Evolutionary conservation across 2,888 invertebrate species (phyloP), one percentile per base, ranked within the genome.

Genomic region (Pachymerium ferrugineum): DNA sequence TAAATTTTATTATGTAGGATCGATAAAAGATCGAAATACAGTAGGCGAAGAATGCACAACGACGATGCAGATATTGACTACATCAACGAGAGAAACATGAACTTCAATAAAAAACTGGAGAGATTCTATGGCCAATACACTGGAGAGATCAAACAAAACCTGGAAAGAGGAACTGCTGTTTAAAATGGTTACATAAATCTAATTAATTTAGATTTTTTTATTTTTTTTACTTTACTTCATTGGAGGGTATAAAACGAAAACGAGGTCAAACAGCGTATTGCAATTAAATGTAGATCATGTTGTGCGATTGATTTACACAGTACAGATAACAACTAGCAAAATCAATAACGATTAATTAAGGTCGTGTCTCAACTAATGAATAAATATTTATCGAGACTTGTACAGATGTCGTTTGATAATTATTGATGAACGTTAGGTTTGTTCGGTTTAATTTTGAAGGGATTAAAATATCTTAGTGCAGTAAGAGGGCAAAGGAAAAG

Each of bases 61-160:
- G 97, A 97, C 79, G 98, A 99, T 84, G 97, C 97, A 0, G 97
- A 98, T 81, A 97, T 99, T 83, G 98, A 99, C 84, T 99, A 96
- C 83, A 99, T 99, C 81, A 99, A 99, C 82, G 98, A 98, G 82
- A 89, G 97, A 79, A 99, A 99, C 84, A 94, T 94, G 79, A 95
- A 94, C 81, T 99, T 99, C 86, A 99, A 99, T 85, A 93, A 96
- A 85, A 99, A 99, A 83, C 84, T 99, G 83, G 98, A 99, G 81
- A 87, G 97, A 74, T 85, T 85, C 79, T 99, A 98, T 83, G 97
- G 98, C 69, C 92, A 97, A 81, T 95, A 99, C 81, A 99, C 99
- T 0, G 90, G 93, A 3, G 98, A 99, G 84, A 98, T 98, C 78
- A 99, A 98, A 83, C 95, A 97, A 83, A 98, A 99, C 85, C 86